Conservation (phyloP, 1,140 invertebrate genomes). For the roundworm (Caenorhabditis elegans) region DNA sequence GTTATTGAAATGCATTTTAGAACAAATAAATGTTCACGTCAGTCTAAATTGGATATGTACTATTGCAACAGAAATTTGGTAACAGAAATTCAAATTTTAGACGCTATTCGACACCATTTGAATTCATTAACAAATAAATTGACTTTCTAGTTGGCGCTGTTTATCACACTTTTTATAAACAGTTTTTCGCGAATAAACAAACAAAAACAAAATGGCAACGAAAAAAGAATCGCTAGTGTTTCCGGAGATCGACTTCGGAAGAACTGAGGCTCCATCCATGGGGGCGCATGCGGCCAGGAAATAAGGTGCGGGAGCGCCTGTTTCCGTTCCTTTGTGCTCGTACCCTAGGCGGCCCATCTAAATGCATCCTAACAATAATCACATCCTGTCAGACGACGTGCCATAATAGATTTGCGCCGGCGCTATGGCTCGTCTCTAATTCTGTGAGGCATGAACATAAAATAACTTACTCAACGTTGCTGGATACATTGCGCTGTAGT, state of each 20-base stretch:
- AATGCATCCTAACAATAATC: constrained; percentile 33
- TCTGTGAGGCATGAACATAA: constrained; percentile 10
- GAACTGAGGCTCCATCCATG: constrained; percentile 19
- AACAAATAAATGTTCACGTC: no score
- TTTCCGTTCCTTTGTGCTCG: constrained; percentile 32
- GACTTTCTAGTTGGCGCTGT: no score
- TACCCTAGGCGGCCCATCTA: background rate
- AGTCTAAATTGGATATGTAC: no score
- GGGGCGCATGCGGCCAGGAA: background rate
- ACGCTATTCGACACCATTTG: no score
- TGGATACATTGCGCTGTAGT: constrained; percentile 24
- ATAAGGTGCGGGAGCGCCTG: constrained; percentile 30
- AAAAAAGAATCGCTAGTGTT: constrained; percentile 27
- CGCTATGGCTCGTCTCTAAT: background rate
- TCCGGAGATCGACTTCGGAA: constrained; percentile 28
- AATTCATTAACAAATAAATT: no score
- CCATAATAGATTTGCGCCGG: constrained; percentile 6
- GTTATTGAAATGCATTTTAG: no score
- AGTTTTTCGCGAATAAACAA: no score
- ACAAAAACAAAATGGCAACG: background rate
- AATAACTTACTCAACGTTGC: constrained; percentile 14
- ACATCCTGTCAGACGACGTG: constrained; percentile 17
- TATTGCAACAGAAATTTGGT: no score
- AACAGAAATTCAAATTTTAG: no score
- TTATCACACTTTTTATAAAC: no score